Evolutionary conservation across 2,113 vertebrate genomes (phyloP).

Genomic region (Cavia porcellus): DNA sequence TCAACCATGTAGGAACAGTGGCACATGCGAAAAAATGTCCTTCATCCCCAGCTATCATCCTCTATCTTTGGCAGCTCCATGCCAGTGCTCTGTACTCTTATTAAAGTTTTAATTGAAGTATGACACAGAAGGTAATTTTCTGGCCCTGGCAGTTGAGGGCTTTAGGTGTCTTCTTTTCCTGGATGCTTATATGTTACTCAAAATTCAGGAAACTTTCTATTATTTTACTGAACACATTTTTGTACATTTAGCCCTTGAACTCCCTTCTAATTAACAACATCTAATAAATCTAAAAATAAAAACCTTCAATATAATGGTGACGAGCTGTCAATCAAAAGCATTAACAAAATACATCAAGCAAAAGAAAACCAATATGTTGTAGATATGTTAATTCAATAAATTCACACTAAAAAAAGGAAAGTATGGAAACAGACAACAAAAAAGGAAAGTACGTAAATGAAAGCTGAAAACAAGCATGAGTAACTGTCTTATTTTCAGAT

Average conservation of each 20-base stretch:
- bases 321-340: not conserved
- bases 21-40: not conserved
- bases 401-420: not conserved
- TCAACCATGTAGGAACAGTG: not conserved
- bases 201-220: not conserved
- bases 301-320: not conserved
- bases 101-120: not conserved
- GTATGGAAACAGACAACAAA: not conserved
- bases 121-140: not conserved
- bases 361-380: not conserved
- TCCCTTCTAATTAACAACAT: not conserved
- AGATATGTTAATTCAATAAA: not conserved
- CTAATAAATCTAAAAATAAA: not conserved
- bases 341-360: not conserved
- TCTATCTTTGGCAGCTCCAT: not conserved
- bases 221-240: not conserved
- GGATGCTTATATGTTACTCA: not conserved
- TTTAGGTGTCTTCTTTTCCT: not conserved
- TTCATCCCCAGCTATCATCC: not conserved
- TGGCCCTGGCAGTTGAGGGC: not conserved
- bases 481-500: not conserved
- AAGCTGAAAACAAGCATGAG: not conserved
- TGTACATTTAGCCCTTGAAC: not conserved
- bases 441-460: not conserved
- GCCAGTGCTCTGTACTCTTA: not conserved